Base-by-base conservation (phyloP, 2,888 invertebrate genomes). In the Synergus umbraculus region DNA sequence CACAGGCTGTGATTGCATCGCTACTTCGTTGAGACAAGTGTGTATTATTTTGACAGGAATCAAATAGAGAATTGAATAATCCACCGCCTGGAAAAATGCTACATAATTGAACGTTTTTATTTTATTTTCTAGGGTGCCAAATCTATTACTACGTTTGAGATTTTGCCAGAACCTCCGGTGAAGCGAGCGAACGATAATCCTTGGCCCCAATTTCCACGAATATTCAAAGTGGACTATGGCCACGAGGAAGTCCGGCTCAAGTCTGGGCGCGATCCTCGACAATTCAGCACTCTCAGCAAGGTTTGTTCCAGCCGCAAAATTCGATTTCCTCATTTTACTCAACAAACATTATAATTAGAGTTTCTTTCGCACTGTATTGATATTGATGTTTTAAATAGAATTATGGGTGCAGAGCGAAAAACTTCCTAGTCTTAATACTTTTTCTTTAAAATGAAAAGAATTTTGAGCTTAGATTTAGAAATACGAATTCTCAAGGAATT, bases 121-220 rank as follows among this genome's bases (percentile, higher is more conserved):
- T n/a, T 73, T 8, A 64, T 65, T 76, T 88, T 85, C 12, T 95
- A 98, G 93, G 98, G 99, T 76, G 99, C 99, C 60, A 96, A 95
- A 89, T 95, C 95, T 4, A 98, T 99, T 88, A 97, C 97, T 0
- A 97, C 98, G 0, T 99, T 99, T 93, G 99, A 99, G 94, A 99
- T 99, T 89, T 93, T 99, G 76, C 99, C 99, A 0, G 96, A 97
- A 88, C 99, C 99, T 18, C 97, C 97, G 78, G 93, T 94, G 3
- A 94, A 93, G 43, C 94, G 99, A 54, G 96, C 96, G 15, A 93
- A 94, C 18, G 98, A 98, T 92, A 99, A 99, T 93, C 99, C 99
- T 0, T 99, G 99, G 99, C 99, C 99, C 3, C 98, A 99, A 90
- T 99, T 97, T 96, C 99, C 99, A 0, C 94, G 97, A 89, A 97